These are phyloP conservation scores for Todus mexicanus DNA, from an alignment of 2,797 vertebrate species.

Conservation along the genomic window DNA sequence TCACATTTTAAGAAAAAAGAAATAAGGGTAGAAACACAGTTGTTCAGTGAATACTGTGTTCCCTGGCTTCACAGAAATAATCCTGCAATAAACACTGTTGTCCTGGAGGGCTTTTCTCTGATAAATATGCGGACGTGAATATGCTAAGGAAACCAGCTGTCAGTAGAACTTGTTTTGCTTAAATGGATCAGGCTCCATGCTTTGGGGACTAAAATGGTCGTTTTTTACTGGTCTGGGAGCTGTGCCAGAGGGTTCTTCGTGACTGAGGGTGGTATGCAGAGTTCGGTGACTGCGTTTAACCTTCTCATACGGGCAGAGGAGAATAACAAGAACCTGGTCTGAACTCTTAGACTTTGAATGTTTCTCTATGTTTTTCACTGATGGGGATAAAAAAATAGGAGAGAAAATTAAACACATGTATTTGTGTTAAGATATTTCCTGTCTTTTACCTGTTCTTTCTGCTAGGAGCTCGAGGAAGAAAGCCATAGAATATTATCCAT, in stretches of 20 bases:
- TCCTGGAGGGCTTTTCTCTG: constrained; percentile 64
- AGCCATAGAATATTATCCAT: not conserved
- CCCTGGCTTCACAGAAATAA: constrained; percentile 66
- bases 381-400: not conserved
- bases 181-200: constrained; percentile 48
- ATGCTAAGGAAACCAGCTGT: constrained; percentile 69
- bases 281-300: constrained; percentile 69
- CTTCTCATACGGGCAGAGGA: not conserved
- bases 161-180: constrained; percentile 68
- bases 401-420: not conserved
- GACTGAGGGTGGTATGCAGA: constrained; percentile 71
- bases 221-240: constrained; percentile 72
- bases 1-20: constrained; percentile 25
- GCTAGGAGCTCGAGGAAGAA: not conserved
- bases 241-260: constrained; percentile 71
- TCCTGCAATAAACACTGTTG: constrained; percentile 72
- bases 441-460: not conserved
- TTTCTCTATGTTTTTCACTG: not conserved
- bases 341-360: constrained; percentile 20
- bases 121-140: constrained; percentile 64
- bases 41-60: constrained; percentile 47
- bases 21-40: constrained; percentile 43
- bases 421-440: constrained; percentile 27
- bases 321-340: constrained; percentile 55
- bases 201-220: constrained; percentile 58